Percentiles rank a stretch among this genome's conserved stretches.
These are phyloP conservation scores for Capricornis sumatraensis DNA, from an alignment of 2,113 vertebrate genomes.

Conservation along the genomic window DNA sequence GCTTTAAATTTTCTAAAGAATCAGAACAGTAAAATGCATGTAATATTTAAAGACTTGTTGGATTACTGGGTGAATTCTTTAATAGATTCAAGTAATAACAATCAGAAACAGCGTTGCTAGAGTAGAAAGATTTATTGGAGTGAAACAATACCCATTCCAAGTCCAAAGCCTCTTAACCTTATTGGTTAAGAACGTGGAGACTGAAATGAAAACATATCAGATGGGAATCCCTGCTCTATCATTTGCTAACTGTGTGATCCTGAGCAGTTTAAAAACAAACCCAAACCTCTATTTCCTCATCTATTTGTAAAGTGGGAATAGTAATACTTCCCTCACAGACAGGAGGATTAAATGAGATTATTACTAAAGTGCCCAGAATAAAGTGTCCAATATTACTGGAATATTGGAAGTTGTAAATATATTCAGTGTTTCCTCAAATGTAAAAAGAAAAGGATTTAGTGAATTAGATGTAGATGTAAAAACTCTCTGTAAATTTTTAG, in stretches of 20 bases:
- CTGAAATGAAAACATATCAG: not conserved
- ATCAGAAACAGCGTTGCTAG: not conserved
- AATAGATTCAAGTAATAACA: not conserved
- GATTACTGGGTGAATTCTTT: not conserved
- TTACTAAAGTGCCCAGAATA: not conserved
- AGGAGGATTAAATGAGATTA: not conserved
- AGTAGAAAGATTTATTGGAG: not conserved
- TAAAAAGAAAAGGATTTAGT: not conserved
- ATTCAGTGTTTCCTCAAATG: not conserved
- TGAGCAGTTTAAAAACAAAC: not conserved
- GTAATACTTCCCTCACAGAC: not conserved
- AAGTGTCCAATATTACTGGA: not conserved
- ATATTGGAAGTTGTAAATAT: not conserved
- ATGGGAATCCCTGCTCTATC: not conserved
- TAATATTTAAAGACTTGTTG: constrained; percentile 16
- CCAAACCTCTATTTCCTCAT: not conserved
- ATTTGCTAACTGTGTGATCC: not conserved
- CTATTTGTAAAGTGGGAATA: not conserved
- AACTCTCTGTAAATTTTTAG: not conserved
- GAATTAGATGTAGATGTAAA: not conserved
- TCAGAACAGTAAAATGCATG: not conserved
- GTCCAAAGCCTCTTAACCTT: not conserved
- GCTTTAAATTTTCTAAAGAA: constrained; percentile 38
- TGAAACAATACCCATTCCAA: not conserved
- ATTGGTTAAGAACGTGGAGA: not conserved